Evolutionary conservation across 1,140 invertebrate species (phyloP).

Genomic region (Antheraea pernyi): DNA sequence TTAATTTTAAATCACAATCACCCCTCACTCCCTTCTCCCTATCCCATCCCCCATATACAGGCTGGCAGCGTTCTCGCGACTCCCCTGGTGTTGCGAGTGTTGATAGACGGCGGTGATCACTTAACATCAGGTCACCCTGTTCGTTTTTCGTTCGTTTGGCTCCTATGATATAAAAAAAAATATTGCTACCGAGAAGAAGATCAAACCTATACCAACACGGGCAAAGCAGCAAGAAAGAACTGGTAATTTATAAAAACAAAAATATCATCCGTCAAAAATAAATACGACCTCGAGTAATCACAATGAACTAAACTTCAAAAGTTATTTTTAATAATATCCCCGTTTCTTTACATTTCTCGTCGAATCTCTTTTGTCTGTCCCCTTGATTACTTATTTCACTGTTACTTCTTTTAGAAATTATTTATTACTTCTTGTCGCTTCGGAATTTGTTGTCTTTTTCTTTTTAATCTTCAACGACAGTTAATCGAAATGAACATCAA

Average conservation of each 20-base stretch:
- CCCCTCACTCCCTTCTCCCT: too few relatives aligned
- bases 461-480: background rate
- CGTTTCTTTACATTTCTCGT: background rate
- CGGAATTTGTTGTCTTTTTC: background rate
- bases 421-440: slow-evolving; percentile 1
- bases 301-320: slow-evolving; percentile 1
- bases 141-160: background rate
- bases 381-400: slow-evolving; percentile 12
- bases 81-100: too few relatives aligned
- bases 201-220: too few relatives aligned
- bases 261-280: too few relatives aligned
- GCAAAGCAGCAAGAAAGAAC: too few relatives aligned
- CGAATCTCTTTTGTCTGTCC: slow-evolving; percentile 3
- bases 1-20: too few relatives aligned
- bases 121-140: background rate
- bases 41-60: too few relatives aligned
- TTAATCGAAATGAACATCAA: slow-evolving; percentile 1
- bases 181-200: too few relatives aligned
- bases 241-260: too few relatives aligned
- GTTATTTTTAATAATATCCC: slow-evolving; percentile 1
- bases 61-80: too few relatives aligned
- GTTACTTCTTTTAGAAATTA: slow-evolving; percentile 1
- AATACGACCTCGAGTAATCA: slow-evolving; percentile 1
- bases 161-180: too few relatives aligned
- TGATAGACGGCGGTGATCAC: too few relatives aligned